Evolutionary conservation across 2,113 vertebrate genomes (phyloP).

Genomic region (Elgaria multicarinata): DNA sequence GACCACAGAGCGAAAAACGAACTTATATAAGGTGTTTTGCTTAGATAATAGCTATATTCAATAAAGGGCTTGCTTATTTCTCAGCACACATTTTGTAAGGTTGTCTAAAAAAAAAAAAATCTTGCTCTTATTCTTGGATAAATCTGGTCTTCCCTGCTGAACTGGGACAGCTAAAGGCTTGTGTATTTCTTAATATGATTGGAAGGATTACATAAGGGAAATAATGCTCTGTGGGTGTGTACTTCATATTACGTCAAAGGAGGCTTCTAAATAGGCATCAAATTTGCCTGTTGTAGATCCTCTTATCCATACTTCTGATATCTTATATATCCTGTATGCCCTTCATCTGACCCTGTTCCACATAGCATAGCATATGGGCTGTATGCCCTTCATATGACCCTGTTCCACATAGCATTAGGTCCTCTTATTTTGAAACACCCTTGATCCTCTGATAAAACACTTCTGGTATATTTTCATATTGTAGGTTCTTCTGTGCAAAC

Average conservation of each 20-base stretch:
- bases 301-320: neutral
- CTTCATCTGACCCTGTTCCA: too few species aligned
- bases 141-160: neutral
- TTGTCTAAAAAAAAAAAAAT: fast-evolving
- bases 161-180: neutral
- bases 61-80: conserved; percentile 21
- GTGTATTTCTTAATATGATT: neutral
- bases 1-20: neutral
- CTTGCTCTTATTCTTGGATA: neutral
- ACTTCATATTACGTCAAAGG: neutral
- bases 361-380: too few species aligned
- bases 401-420: neutral
- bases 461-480: neutral
- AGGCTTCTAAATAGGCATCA: neutral
- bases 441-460: neutral
- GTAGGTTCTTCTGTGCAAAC: neutral
- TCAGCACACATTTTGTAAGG: neutral
- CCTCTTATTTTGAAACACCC: neutral
- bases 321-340: too few species aligned
- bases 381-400: neutral
- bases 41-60: neutral
- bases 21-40: neutral
- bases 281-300: neutral
- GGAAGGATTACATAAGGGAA: neutral
- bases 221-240: neutral